Conservation (phyloP, 2,113 vertebrate genomes). For the Microtus pennsylvanicus region DNA sequence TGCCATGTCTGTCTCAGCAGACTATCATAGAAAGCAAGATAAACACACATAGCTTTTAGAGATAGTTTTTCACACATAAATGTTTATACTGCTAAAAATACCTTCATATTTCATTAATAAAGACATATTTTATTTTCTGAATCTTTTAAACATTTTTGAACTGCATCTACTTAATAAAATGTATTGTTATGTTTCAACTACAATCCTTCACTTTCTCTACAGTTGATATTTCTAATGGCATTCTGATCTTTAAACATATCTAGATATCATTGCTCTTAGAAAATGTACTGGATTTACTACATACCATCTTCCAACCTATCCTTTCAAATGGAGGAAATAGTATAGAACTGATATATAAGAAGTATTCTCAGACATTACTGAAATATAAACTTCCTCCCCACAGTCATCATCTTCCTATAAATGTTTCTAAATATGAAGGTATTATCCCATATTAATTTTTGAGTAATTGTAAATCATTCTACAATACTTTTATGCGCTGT, state of each 20-base stretch:
- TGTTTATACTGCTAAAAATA: neutral
- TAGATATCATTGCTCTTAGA: constrained; percentile 26
- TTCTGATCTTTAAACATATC: neutral
- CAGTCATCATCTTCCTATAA: neutral
- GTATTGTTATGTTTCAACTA: neutral
- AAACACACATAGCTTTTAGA: neutral
- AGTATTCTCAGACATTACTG: neutral
- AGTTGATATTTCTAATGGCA: neutral
- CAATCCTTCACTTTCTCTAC: neutral
- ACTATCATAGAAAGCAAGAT: neutral
- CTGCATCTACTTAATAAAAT: neutral
- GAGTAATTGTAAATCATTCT: constrained; percentile 21
- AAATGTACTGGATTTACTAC: neutral
- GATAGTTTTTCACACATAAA: neutral
- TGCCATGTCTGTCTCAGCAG: neutral
- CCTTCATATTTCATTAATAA: neutral
- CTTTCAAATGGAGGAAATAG: neutral
- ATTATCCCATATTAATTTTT: constrained; percentile 29
- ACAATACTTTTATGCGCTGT: constrained; percentile 19
- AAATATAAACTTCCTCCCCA: neutral
- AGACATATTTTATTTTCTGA: neutral
- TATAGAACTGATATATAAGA: neutral
- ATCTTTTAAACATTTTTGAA: neutral
- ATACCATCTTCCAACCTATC: neutral
- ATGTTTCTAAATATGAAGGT: neutral